Conservation (phyloP, 2,797 vertebrate genomes). For the Urocyon cinereoargenteus region DNA sequence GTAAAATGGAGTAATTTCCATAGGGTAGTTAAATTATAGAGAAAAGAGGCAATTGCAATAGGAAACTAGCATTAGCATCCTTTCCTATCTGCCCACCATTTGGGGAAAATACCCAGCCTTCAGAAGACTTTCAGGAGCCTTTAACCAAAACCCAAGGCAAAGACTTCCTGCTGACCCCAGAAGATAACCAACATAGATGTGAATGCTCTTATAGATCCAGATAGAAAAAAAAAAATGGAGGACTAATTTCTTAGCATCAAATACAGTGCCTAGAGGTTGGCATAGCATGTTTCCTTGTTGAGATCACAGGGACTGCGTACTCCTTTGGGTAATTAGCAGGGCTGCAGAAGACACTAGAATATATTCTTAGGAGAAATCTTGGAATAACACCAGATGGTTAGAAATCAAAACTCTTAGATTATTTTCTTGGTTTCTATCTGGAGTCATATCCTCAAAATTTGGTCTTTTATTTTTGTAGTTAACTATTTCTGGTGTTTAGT, state of each 20-base stretch:
- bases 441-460: not conserved
- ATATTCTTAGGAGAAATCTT: not conserved
- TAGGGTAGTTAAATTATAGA: not conserved
- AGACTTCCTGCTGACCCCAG: not conserved
- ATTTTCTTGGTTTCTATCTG: not conserved
- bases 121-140: not conserved
- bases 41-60: not conserved
- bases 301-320: not conserved
- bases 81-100: not conserved
- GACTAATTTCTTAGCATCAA: not conserved
- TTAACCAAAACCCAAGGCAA: not conserved
- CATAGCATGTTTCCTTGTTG: not conserved
- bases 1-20: not conserved
- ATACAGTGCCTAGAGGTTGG: not conserved
- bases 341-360: not conserved
- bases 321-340: constrained; percentile 54
- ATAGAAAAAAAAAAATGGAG: not conserved
- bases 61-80: not conserved
- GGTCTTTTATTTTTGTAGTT: not conserved
- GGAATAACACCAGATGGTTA: not conserved
- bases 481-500: not conserved
- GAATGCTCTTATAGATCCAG: not conserved
- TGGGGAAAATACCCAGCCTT: not conserved
- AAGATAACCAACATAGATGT: not conserved
- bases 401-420: not conserved